Conservation (phyloP, 2,888 invertebrate genomes). For the Catotricha subobsoleta region DNA sequence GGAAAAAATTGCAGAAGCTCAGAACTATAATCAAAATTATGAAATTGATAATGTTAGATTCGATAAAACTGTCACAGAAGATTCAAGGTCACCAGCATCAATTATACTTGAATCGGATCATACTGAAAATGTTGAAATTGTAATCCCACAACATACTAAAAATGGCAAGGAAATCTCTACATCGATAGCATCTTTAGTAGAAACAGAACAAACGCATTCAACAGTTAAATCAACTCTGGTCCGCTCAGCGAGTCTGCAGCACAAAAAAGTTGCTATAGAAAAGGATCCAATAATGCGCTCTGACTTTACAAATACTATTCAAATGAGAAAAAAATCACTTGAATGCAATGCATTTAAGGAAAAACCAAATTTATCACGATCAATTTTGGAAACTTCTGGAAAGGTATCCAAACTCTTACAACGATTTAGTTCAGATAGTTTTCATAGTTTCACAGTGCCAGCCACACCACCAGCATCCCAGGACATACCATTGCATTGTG, state of each 20-base stretch:
- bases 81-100: neutral
- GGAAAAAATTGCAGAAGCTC: conserved; percentile 23
- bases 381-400: conserved; percentile 18
- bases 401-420: conserved; percentile 27
- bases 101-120: neutral
- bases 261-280: conserved; percentile 2
- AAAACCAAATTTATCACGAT: conserved; percentile 12
- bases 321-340: conserved; percentile 28
- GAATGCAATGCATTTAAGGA: conserved; percentile 25
- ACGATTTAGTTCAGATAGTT: conserved; percentile 16
- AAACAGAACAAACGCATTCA: neutral
- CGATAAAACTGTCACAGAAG: too few relatives aligned
- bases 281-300: conserved; percentile 25
- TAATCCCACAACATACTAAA: too few relatives aligned
- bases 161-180: too few relatives aligned
- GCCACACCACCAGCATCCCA: neutral
- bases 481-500: neutral
- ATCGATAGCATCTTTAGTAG: too few relatives aligned
- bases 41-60: neutral
- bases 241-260: conserved; percentile 3
- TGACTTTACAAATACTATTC: conserved; percentile 28
- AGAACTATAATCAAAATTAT: conserved; percentile 5
- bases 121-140: neutral
- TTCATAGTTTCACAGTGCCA: too few relatives aligned
- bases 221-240: neutral